phyloP scores from a whole-genome alignment of 2,797 vertebrate genomes.

The Mormyrus proboscirostris region DNA sequence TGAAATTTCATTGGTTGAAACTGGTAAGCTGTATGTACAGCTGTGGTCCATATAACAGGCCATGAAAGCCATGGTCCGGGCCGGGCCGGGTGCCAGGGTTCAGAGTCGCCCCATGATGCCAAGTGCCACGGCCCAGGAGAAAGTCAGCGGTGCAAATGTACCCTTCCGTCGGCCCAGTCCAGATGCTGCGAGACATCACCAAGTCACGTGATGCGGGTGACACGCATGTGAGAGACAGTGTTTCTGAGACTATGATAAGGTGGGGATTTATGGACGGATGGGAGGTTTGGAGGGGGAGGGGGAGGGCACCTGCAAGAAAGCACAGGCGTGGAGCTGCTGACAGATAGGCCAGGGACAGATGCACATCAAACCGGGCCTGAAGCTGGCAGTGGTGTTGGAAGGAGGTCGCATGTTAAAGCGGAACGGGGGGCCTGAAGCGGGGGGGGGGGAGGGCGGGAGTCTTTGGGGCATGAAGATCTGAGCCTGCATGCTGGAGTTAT shows the following conservation, averaged over 20 bases:
- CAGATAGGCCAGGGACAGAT: slow-evolving; percentile 61
- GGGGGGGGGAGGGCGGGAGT: not conserved
- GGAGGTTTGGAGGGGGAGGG: slow-evolving; percentile 26
- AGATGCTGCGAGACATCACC: not conserved
- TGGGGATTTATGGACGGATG: not conserved
- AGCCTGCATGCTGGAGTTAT: not conserved
- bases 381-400: slow-evolving; percentile 16
- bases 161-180: not conserved
- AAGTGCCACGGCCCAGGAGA: not conserved
- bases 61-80: not conserved
- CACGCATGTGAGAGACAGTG: not conserved
- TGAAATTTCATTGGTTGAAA: not conserved
- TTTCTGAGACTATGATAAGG: not conserved
- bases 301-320: slow-evolving; percentile 43
- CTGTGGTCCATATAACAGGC: not conserved
- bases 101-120: not conserved
- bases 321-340: slow-evolving; percentile 66
- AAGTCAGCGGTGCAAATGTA: not conserved
- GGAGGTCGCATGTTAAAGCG: slow-evolving; percentile 12
- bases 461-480: not conserved
- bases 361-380: slow-evolving; percentile 39
- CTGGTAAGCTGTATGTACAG: not conserved
- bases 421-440: not conserved
- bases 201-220: not conserved
- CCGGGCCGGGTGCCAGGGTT: not conserved